A percentile compares a stretch with the other conserved stretches of the same genome.
These are phyloP conservation scores for Taenaris catops DNA, from an alignment of 2,888 invertebrate genomes.

Conservation along the genomic window DNA sequence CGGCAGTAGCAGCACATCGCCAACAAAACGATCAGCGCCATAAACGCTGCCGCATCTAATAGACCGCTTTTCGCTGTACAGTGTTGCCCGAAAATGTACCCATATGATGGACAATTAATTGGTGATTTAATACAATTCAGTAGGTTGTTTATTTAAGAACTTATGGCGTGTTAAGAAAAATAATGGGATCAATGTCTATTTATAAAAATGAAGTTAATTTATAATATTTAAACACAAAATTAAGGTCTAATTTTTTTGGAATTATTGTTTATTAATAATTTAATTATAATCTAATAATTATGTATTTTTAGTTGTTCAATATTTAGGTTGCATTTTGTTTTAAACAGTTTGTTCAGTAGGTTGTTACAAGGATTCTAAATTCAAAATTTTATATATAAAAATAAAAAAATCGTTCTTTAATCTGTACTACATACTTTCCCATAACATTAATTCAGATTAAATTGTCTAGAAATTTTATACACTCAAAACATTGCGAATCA, in stretches of 20 bases:
- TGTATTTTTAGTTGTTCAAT: neutral
- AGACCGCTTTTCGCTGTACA: slow-evolving; percentile 27
- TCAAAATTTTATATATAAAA: too few species aligned
- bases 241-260: too few species aligned
- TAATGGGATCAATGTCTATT: too few species aligned
- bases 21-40: slow-evolving; percentile 84
- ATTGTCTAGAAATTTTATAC: slow-evolving; percentile 23
- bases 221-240: neutral
- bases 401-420: too few species aligned
- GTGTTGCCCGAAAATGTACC: slow-evolving; percentile 19
- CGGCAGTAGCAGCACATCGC: slow-evolving; percentile 89
- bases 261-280: too few species aligned
- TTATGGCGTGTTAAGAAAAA: too few species aligned
- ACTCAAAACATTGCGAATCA: slow-evolving; percentile 23
- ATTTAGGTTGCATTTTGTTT: neutral
- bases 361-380: too few species aligned
- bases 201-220: neutral
- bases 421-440: too few species aligned
- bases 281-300: too few species aligned
- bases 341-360: neutral
- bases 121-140: slow-evolving; percentile 7
- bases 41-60: slow-evolving; percentile 83
- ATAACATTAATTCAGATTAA: too few species aligned
- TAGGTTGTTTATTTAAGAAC: too few species aligned
- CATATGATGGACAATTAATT: slow-evolving; percentile 22